Evolutionary conservation across 2,888 invertebrate genomes (phyloP).

Genomic region (Rosalia funebris): DNA sequence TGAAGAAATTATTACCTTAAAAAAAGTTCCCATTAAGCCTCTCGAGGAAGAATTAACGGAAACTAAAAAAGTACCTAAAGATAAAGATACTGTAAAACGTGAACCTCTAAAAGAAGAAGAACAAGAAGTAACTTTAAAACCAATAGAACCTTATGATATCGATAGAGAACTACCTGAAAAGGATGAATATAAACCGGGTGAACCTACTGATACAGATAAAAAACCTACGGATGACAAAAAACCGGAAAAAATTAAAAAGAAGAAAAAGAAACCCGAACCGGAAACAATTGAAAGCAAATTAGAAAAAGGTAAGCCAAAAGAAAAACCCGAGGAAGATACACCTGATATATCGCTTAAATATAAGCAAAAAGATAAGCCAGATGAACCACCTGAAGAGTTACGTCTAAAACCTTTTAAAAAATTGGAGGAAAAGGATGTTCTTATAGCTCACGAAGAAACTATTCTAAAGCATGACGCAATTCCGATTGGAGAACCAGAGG

Average conservation of each 20-base stretch:
- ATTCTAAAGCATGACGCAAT: conserved; percentile 43
- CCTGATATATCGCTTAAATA: conserved; percentile 61
- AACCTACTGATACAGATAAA: conserved; percentile 44
- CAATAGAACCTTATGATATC: conserved; percentile 50
- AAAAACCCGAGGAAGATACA: conserved; percentile 57
- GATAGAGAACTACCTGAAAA: conserved; percentile 62
- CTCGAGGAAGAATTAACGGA: conserved; percentile 55
- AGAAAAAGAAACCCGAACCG: conserved; percentile 50
- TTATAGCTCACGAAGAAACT: conserved; percentile 32
- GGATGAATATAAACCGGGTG: conserved; percentile 51
- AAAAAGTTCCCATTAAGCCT: conserved; percentile 65
- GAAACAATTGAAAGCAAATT: conserved; percentile 47
- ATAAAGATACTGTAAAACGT: neutral
- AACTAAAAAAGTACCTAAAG: conserved; percentile 56
- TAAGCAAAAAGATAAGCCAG: conserved; percentile 56
- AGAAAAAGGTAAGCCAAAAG: conserved; percentile 52
- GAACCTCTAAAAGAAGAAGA: conserved; percentile 34
- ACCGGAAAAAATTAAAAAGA: conserved; percentile 52
- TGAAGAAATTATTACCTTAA: conserved; percentile 65
- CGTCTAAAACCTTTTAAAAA: conserved; percentile 58
- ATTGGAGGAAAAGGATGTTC: conserved; percentile 56
- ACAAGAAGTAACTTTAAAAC: conserved; percentile 33
- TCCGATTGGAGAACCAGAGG: conserved; percentile 41
- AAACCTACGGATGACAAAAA: conserved; percentile 52
- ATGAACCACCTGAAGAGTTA: conserved; percentile 55